Percentiles rank a stretch among this genome's conserved stretches.
Conservation (phyloP, 2,888 invertebrate genomes). For the Luperina testacea region DNA sequence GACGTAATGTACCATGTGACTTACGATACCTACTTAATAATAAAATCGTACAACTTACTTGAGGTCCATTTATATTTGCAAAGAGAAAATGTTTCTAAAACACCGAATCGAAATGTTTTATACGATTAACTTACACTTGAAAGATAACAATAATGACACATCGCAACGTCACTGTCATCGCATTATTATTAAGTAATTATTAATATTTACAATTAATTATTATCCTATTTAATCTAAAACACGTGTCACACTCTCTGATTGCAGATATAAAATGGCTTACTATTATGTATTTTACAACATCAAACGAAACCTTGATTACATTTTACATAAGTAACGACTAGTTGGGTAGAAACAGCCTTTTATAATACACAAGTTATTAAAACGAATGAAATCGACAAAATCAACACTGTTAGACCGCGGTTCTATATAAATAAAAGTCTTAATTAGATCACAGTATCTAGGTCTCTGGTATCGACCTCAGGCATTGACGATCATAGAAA, state of each 20-base stretch:
- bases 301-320: conserved; percentile 69
- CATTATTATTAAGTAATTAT: conserved; percentile 29
- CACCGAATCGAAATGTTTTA: conserved; percentile 13
- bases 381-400: conserved; percentile 71
- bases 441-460: conserved; percentile 90
- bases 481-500: conserved; percentile 91
- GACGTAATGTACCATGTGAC: conserved; percentile 57
- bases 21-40: conserved; percentile 52
- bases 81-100: conserved; percentile 52
- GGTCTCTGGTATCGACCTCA: conserved; percentile 84
- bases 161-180: conserved; percentile 26
- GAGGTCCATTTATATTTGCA: conserved; percentile 53
- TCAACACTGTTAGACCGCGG: conserved; percentile 82
- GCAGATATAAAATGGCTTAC: conserved; percentile 62
- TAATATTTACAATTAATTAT: conserved; percentile 54
- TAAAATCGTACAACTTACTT: conserved; percentile 56
- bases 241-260: conserved; percentile 48
- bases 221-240: conserved; percentile 47
- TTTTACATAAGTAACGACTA: conserved; percentile 80
- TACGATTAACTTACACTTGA: conserved; percentile 42
- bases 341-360: conserved; percentile 79
- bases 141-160: conserved; percentile 41
- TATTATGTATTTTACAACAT: conserved; percentile 65
- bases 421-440: conserved; percentile 80
- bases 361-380: conserved; percentile 73